Evolutionary conservation across 2,113 vertebrate species (phyloP), one percentile per base, ranked within the genome.

Genomic region (Romanogobio albipinnatus): DNA sequence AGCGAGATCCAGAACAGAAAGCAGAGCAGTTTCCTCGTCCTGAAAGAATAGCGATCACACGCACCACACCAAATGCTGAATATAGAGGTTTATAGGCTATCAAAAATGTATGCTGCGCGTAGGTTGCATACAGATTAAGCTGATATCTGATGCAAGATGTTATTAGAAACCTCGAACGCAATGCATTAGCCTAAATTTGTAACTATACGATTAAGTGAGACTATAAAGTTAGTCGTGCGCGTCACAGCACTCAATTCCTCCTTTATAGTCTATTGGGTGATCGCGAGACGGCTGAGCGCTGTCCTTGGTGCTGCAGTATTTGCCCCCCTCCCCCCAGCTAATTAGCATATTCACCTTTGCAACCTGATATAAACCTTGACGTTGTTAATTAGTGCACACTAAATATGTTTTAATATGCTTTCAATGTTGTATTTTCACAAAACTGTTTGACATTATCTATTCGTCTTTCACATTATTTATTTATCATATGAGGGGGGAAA

Each of bases 261-360:
- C 1, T 68, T 9, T 4, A 49, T 58, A 19, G 64, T 51, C 15
- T 82, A 3, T 29, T 71, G 64, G 47, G 26, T 73, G 29, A 71
- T 53, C 24, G 36, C 5, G 36, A 78, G 24, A 15, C 45, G 47
- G 11, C 45, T 24, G 81, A 84, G 71, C 91, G 90, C 93, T 95
- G 93, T 95, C 95, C 94, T 83, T 92, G 94, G 93, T 95, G 91
- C 95, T 95, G 94, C 87, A 88, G 84, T 88, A 58, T 51, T 49
- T 22, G 3, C 64, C 45, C 33, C 39, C 49, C n/a, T 15, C n/a
- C 4, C 5, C 1, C 49, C 11, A 3, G 26, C 76, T 49, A 7
- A 45, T 36, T 62, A 14, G 24, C 77, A 45, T 45, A 82, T 61
- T 66, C n/a, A 81, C 74, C 81, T 84, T 51, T 85, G 47, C 64